Base-by-base conservation (phyloP, 2,797 vertebrate species). In the Pyrocephalus nanus region DNA sequence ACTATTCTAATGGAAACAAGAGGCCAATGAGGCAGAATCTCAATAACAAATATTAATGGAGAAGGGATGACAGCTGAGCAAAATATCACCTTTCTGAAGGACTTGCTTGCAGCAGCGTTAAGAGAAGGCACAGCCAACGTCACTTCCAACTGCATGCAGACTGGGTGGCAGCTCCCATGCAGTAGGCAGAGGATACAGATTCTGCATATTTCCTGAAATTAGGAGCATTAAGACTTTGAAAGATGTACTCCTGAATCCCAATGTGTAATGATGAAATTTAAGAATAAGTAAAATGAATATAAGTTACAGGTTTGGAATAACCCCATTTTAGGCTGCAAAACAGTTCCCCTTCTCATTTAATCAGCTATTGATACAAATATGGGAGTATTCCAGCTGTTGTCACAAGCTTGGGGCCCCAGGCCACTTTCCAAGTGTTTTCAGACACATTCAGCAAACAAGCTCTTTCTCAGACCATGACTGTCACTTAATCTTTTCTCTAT, bases 301-400 rank as follows among this genome's bases (percentile, higher is more conserved):
- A 58, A n/a, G 36, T 38, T 54, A 34, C 16, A 64, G 15, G 26
- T 62, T 91, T 75, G 65, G 22, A 89, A 91, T 42, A 74, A 81
- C 47, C 75, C 80, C 12, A 54, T 26, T 67, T 86, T 32, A 67
- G 38, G 69, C 61, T 77, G 51, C 58, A 55, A 38, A 91, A 57
- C 45, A 67, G 40, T 55, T 91, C 30, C 75, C 20, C 42, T 60
- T 78, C 72, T 91, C 40, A 22, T 87, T 80, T 92, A 83, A 80
- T 84, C 87, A 92, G 51, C 51, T 88, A 8, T 27, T 70, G 50
- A 91, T 51, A 93, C 16, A 60, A 60, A 60, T 30, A 78, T 94
- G 89, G 66, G 91, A 92, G 96, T 79, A 66, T 12, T 80, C 32
- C 95, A 91, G 85, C 62, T 96, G 91, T 17, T 72, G 70, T 87